phyloP scores from a whole-genome alignment of 1,140 invertebrate genomes.

The Drosophila kanapiae region DNA sequence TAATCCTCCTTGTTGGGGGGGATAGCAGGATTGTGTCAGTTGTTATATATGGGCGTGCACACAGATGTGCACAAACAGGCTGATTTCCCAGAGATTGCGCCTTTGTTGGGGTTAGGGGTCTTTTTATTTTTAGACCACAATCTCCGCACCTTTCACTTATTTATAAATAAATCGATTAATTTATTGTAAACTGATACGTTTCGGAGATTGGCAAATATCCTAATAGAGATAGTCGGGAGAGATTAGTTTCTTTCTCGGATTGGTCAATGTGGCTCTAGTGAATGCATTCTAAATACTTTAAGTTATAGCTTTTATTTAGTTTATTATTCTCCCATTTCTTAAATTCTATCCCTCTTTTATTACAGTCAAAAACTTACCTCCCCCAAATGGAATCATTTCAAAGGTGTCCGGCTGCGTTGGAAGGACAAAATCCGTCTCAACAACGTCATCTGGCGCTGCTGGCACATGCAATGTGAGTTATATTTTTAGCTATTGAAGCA shows the following conservation, averaged over 20 bases:
- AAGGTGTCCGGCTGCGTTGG: constrained; percentile 97
- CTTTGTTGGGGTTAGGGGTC: constrained; percentile 50
- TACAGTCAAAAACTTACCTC: constrained; percentile 98
- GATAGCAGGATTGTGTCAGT: constrained; percentile 1
- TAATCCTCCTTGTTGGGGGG: neutral
- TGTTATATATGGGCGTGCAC: constrained; percentile 15
- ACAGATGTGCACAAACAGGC: constrained; percentile 33
- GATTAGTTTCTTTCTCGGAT: neutral
- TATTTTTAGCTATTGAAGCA: constrained; percentile 5
- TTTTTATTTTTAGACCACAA: constrained; percentile 57
- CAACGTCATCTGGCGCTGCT: constrained; percentile 99
- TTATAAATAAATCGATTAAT: constrained; percentile 60
- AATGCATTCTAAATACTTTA: neutral
- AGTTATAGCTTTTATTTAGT: neutral
- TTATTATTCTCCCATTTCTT: neutral
- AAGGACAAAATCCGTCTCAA: constrained; percentile 99
- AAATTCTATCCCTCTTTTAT: constrained; percentile 85
- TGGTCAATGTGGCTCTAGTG: too few species aligned
- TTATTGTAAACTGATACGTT: constrained; percentile 44
- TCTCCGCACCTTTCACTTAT: constrained; percentile 54
- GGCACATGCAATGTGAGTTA: constrained; percentile 99
- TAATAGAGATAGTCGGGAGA: neutral
- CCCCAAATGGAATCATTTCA: constrained; percentile 99
- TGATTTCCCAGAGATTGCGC: constrained; percentile 46
- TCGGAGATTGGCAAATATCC: neutral